phyloP scores from a whole-genome alignment of 2,113 vertebrate genomes.

The Chrysemys picta region DNA sequence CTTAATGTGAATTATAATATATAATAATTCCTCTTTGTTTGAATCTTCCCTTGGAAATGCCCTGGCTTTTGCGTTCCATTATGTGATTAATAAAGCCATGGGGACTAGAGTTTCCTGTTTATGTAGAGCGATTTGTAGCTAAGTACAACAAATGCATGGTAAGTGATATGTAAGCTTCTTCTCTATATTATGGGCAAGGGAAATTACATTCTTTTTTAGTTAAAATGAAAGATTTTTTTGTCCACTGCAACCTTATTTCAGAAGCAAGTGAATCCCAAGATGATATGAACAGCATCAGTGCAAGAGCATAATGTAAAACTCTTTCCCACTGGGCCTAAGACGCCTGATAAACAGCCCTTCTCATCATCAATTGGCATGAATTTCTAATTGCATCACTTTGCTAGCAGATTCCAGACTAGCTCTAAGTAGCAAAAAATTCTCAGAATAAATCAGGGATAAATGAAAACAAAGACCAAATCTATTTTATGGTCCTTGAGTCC shows the following conservation, averaged over 20 bases:
- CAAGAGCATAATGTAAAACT: not conserved
- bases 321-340: not conserved
- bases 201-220: not conserved
- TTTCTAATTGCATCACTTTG: slow-evolving; percentile 11
- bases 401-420: not conserved
- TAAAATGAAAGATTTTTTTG: slow-evolving; percentile 1
- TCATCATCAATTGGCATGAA: not conserved
- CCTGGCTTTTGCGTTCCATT: slow-evolving; percentile 4
- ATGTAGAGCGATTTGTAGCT: not conserved
- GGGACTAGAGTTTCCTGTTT: slow-evolving; percentile 26
- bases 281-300: not conserved
- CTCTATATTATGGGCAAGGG: not conserved
- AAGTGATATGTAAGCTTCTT: not conserved
- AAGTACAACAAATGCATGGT: not conserved
- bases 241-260: not conserved
- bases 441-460: not conserved
- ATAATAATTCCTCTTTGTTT: not conserved
- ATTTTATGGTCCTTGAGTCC: accelerated
- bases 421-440: not conserved
- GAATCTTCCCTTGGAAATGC: not conserved
- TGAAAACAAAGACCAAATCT: not conserved
- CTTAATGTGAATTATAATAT: not conserved
- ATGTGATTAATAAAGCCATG: not conserved
- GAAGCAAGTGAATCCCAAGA: not conserved
- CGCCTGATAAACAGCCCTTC: not conserved